phyloP scores from a whole-genome alignment of 2,888 invertebrate species.

The Drosophila antonietae region DNA sequence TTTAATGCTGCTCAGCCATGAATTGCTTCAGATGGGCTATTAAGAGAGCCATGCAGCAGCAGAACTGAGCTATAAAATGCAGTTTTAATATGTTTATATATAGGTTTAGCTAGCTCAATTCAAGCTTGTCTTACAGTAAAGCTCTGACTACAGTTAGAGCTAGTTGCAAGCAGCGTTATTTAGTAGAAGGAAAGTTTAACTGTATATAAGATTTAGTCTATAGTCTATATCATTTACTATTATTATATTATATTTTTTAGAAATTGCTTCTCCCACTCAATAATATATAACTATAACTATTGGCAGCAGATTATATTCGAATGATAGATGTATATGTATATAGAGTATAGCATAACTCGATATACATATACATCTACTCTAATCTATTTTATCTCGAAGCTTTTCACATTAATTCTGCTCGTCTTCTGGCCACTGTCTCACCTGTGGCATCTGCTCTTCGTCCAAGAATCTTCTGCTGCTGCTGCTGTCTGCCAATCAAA shows the following conservation, averaged over 20 bases:
- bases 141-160: not conserved
- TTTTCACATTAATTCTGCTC: not conserved
- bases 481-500: constrained; percentile 63
- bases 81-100: not conserved
- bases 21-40: not conserved
- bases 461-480: constrained; percentile 24
- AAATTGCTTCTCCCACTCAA: not conserved
- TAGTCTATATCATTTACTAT: too few relatives aligned
- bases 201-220: too few relatives aligned
- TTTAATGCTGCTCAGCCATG: constrained; percentile 3
- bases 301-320: not conserved
- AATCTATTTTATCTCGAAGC: not conserved
- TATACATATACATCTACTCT: not conserved
- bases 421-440: constrained; percentile 10
- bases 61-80: not conserved
- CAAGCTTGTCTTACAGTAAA: not conserved
- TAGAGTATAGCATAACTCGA: too few relatives aligned
- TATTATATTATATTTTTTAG: too few relatives aligned
- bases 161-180: not conserved
- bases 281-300: not conserved
- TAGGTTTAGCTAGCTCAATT: not conserved
- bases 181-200: too few relatives aligned
- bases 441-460: constrained; percentile 56
- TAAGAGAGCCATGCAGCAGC: not conserved
- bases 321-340: too few relatives aligned